A percentile compares a stretch with the other conserved stretches of the same genome.
phyloP scores from a whole-genome alignment of 1,140 invertebrate species.

The Chironomus tepperi region DNA sequence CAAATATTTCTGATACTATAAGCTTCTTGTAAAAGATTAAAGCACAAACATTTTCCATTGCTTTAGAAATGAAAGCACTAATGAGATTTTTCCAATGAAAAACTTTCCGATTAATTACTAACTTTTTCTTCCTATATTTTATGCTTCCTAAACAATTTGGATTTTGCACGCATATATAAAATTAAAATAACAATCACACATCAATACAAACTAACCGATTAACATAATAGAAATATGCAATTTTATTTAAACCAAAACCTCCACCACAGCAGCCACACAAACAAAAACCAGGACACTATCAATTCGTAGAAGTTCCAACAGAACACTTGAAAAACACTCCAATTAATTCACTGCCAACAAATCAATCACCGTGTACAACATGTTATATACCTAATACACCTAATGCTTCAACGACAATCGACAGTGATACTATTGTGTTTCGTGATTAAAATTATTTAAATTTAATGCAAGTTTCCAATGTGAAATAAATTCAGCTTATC shows the following conservation, averaged over 20 bases:
- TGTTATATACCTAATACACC: neutral
- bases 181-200: neutral
- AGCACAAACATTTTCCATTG: no score
- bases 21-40: no score
- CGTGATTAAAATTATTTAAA: neutral
- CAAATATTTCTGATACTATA: no score
- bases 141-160: neutral
- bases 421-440: neutral
- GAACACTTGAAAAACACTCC: neutral
- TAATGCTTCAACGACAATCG: neutral
- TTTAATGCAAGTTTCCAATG: neutral
- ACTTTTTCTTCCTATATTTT: neutral
- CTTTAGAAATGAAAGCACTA: no score
- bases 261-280: neutral
- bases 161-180: no score
- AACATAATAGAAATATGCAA: neutral
- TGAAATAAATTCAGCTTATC: no score
- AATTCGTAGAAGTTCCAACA: neutral
- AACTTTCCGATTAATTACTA: neutral
- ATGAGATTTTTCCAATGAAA: no score
- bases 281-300: neutral
- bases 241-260: conserved; percentile 7
- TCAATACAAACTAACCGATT: neutral
- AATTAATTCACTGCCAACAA: neutral
- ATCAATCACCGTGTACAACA: conserved; percentile 1